These are phyloP conservation scores for Flexamia atlantica DNA, from an alignment of 2,888 invertebrate species.

Conservation along the genomic window DNA sequence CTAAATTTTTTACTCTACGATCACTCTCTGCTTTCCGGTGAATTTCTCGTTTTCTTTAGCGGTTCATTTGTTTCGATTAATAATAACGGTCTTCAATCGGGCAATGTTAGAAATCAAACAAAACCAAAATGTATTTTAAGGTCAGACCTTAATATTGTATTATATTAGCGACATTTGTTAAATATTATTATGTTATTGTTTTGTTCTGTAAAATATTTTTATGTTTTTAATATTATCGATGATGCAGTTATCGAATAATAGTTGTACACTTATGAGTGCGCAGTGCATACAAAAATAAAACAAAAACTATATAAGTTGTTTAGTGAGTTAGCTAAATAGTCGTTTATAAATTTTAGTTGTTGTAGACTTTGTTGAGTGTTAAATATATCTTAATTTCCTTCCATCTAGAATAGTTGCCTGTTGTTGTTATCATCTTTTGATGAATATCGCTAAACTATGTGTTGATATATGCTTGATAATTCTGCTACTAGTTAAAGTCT, in stretches of 20 bases:
- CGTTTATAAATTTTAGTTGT: slow-evolving; percentile 55
- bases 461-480: slow-evolving; percentile 59
- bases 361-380: slow-evolving; percentile 58
- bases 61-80: slow-evolving; percentile 12
- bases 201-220: slow-evolving; percentile 52
- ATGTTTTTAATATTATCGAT: slow-evolving; percentile 16
- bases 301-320: slow-evolving; percentile 42
- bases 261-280: slow-evolving; percentile 27
- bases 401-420: slow-evolving; percentile 58
- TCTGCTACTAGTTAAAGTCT: slow-evolving; percentile 59
- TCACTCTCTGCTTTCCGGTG: slow-evolving; percentile 62
- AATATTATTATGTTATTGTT: slow-evolving; percentile 43
- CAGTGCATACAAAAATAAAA: slow-evolving; percentile 13
- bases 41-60: slow-evolving; percentile 43
- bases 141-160: slow-evolving; percentile 43
- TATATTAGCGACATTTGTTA: slow-evolving; percentile 33
- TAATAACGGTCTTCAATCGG: slow-evolving; percentile 54
- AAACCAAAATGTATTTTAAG: slow-evolving; percentile 42
- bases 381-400: slow-evolving; percentile 59
- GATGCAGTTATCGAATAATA: slow-evolving; percentile 4
- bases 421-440: slow-evolving; percentile 60
- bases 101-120: slow-evolving; percentile 64
- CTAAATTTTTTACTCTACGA: slow-evolving; percentile 61
- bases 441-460: slow-evolving; percentile 57
- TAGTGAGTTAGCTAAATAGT: slow-evolving; percentile 57